These are phyloP conservation scores for Coregonus ussuriensis DNA, from an alignment of 2,797 vertebrate species.

Conservation along the genomic window DNA sequence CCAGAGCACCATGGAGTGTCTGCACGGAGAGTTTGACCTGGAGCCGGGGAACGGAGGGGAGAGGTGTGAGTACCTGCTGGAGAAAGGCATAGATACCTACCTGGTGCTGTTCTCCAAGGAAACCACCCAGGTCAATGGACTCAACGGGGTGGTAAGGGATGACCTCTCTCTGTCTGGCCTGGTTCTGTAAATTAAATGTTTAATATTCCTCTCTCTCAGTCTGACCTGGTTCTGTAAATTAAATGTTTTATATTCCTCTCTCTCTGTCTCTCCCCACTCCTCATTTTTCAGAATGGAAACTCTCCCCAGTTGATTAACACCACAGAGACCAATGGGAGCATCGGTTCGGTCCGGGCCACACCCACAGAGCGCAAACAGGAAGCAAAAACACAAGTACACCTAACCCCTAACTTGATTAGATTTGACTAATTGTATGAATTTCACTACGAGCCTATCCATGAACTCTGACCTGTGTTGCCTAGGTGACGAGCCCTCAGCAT, in stretches of 20 bases:
- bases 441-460: not conserved
- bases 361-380: constrained; percentile 64
- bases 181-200: not conserved
- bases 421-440: no score
- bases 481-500: constrained; percentile 71
- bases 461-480: not conserved
- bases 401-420: not conserved
- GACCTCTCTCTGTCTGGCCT: not conserved
- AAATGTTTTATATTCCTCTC: not conserved
- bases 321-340: constrained; percentile 74
- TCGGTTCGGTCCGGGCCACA: constrained; percentile 60
- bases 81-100: constrained; percentile 93
- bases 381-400: constrained; percentile 40
- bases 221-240: not conserved
- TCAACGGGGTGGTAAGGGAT: constrained; percentile 76
- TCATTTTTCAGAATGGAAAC: constrained; percentile 67
- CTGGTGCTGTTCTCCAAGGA: constrained; percentile 79
- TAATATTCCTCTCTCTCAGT: constrained; percentile 1
- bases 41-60: constrained; percentile 87
- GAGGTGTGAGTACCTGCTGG: constrained; percentile 89
- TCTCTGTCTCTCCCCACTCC: not conserved
- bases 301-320: constrained; percentile 83
- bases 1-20: constrained; percentile 88
- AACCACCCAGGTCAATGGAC: constrained; percentile 60
- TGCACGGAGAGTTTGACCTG: constrained; percentile 89